phyloP scores from a whole-genome alignment of 1,140 invertebrate species.

The Hirudo medicinalis region DNA sequence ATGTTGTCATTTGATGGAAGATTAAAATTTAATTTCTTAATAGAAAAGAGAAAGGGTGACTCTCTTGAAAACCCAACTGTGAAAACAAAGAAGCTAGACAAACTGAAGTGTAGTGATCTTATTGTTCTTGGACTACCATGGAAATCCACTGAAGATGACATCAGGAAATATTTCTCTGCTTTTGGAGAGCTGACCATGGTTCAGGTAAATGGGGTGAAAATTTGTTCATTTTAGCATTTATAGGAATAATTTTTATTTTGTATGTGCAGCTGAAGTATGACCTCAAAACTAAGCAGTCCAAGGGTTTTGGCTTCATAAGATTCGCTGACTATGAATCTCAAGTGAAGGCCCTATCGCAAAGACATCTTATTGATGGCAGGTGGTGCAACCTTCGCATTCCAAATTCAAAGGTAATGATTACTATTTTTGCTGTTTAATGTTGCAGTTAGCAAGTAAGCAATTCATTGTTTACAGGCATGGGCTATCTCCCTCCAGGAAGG shows the following conservation, averaged over 20 bases:
- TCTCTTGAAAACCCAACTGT: conserved; percentile 78
- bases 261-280: conserved; percentile 41
- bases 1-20: not conserved
- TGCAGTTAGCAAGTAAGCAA: not conserved
- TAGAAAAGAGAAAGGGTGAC: conserved; percentile 73
- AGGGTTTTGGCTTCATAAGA: conserved; percentile 45
- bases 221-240: not conserved
- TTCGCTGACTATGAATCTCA: conserved; percentile 43
- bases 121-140: conserved; percentile 64
- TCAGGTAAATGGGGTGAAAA: conserved; percentile 36
- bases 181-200: conserved; percentile 45
- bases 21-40: not conserved
- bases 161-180: conserved; percentile 44
- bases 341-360: conserved; percentile 34
- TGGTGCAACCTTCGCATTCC: conserved; percentile 96
- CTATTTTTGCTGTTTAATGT: not conserved
- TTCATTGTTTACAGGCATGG: not conserved
- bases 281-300: conserved; percentile 37
- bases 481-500: conserved; percentile 2
- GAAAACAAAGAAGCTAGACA: conserved; percentile 52
- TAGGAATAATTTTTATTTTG: not conserved
- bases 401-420: conserved; percentile 35
- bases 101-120: conserved; percentile 83
- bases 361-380: conserved; percentile 86
- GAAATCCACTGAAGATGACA: conserved; percentile 42